Evolutionary conservation across 2,888 invertebrate species (phyloP), one percentile per base, ranked within the genome.

Genomic region (Drosophila meridiana): DNA sequence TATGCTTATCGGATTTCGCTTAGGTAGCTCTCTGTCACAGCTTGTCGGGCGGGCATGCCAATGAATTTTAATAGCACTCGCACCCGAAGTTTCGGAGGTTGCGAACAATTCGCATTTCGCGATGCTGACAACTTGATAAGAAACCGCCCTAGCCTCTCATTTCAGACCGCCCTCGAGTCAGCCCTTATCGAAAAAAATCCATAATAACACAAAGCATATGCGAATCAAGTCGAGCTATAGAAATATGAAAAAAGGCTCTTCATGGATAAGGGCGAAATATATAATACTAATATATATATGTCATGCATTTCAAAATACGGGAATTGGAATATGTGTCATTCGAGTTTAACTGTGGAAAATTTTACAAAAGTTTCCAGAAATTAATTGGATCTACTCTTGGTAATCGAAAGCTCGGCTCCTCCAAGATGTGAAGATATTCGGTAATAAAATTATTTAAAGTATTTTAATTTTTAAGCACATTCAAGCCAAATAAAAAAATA

Each of bases 41-140:
- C 50, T 42, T 38, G 53, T 55, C 47, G 47, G 74, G 52, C 69
- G 73, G 74, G 52, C 69, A 72, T 84, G 79, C 74, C 79, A 83
- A 83, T 85, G 80, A 85, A 85, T 85, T 81, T 85, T 80, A 87
- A 87, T 85, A 70, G 68, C 62, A 78, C 61, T 70, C 62, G 45
- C 45, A 56, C 42, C 57, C 57, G 65, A 43, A 63, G 32, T 64
- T 61, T 64, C 28, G 42, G 53, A 67, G 59, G 50, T 73, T 71
- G 56, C 59, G 69, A 52, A 71, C 52, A 64, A 58, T 61, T 74
- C 48, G 66, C 34, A 64, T 61, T 61, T 69, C 48, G 36, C 42
- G 59, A 58, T 70, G 42, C 50, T 47, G 48, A 50, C 53, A 59
- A 52, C 53, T 62, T 62, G 71, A 71, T 75, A 52, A 32, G 34